These are phyloP conservation scores for Scomberomorus guttatus DNA, from an alignment of 2,797 vertebrate species.

Conservation along the genomic window DNA sequence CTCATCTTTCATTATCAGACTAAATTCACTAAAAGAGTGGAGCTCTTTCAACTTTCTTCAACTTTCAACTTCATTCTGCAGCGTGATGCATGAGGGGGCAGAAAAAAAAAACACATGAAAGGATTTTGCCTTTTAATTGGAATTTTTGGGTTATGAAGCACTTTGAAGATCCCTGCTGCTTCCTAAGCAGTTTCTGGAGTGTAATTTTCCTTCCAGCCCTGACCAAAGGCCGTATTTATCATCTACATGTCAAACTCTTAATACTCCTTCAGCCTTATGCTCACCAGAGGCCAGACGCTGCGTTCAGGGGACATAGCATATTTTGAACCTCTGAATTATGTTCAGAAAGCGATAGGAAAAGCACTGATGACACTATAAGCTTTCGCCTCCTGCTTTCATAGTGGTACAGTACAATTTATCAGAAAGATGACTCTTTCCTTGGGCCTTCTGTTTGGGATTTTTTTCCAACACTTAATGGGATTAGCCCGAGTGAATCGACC, in stretches of 20 bases:
- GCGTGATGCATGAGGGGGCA: background rate
- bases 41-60: background rate
- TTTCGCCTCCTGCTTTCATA: background rate
- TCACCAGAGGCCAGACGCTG: background rate
- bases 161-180: slow-evolving; percentile 41
- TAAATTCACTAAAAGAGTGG: background rate
- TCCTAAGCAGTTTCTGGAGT: slow-evolving; percentile 30
- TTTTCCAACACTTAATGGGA: slow-evolving; percentile 36
- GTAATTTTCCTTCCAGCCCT: slow-evolving; percentile 3
- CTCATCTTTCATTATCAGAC: slow-evolving; percentile 18
- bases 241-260: slow-evolving; percentile 21
- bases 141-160: slow-evolving; percentile 17
- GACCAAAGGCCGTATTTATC: slow-evolving; percentile 13
- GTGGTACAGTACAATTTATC: slow-evolving; percentile 7
- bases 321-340: slow-evolving; percentile 4
- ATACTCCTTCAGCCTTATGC: background rate
- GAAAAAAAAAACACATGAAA: slow-evolving; percentile 24
- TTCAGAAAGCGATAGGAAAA: background rate
- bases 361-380: background rate
- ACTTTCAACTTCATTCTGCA: slow-evolving; percentile 25
- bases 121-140: slow-evolving; percentile 46
- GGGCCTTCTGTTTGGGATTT: background rate
- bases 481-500: slow-evolving; percentile 41
- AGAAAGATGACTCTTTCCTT: slow-evolving; percentile 8
- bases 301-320: slow-evolving; percentile 7